These are phyloP conservation scores for Pemphredon lugubris DNA, from an alignment of 2,888 invertebrate species.

Conservation along the genomic window DNA sequence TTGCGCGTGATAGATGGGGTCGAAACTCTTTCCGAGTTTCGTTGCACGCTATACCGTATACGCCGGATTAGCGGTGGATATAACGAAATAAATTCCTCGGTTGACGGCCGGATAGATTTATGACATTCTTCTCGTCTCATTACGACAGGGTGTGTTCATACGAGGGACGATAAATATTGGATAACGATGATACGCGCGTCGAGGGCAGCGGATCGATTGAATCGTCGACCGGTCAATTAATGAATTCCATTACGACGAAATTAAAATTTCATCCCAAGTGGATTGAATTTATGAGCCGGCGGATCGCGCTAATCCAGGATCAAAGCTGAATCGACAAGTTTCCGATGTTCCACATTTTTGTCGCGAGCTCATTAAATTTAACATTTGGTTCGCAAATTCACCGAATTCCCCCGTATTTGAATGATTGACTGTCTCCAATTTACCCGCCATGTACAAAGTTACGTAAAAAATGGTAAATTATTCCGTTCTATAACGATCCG, in stretches of 20 bases:
- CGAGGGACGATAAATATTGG: not conserved
- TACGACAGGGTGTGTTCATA: not conserved
- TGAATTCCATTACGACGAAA: not conserved
- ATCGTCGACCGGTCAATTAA: not conserved
- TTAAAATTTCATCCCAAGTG: not conserved
- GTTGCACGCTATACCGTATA: not conserved
- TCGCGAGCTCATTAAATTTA: too few relatives aligned
- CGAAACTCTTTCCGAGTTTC: not conserved
- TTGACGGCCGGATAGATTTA: not conserved
- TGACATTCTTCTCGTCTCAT: not conserved
- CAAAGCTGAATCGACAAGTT: too few relatives aligned
- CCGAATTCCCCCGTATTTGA: too few relatives aligned
- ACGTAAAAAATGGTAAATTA: too few relatives aligned
- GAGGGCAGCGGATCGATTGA: not conserved
- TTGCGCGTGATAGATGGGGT: not conserved
- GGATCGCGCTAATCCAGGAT: not conserved
- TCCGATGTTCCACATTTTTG: too few relatives aligned
- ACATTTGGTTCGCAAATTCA: too few relatives aligned
- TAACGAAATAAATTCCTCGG: not conserved
- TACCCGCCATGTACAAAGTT: too few relatives aligned
- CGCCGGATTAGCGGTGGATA: not conserved
- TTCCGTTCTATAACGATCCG: too few relatives aligned
- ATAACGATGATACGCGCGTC: not conserved
- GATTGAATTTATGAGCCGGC: not conserved
- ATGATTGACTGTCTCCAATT: too few relatives aligned